phyloP scores from a whole-genome alignment of 2,888 invertebrate species.

The Sinohyriopsis cumingii region DNA sequence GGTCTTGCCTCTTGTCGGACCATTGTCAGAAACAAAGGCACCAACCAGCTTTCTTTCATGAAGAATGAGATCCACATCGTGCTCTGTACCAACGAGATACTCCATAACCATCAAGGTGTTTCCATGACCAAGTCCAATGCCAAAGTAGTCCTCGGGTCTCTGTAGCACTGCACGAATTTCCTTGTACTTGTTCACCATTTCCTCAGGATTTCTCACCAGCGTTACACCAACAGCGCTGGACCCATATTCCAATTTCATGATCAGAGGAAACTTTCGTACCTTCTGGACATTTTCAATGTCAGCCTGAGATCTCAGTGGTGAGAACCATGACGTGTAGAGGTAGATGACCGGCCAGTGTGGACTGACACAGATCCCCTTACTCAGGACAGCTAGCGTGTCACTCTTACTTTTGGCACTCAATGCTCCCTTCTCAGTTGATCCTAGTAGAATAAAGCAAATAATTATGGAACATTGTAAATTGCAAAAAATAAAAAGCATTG shows the following conservation, averaged over 20 bases:
- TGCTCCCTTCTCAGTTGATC: constrained; percentile 29
- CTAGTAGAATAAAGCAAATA: constrained; percentile 1
- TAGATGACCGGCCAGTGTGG: constrained; percentile 46
- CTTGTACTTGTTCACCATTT: constrained; percentile 28
- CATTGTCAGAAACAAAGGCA: constrained; percentile 56
- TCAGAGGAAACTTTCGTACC: constrained; percentile 27
- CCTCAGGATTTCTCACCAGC: constrained; percentile 31
- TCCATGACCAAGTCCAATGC: constrained; percentile 48
- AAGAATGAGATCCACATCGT: constrained; percentile 53
- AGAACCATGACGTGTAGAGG: constrained; percentile 34
- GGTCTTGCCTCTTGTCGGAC: constrained; percentile 36
- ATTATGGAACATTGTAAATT: too few relatives aligned
- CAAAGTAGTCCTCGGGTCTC: constrained; percentile 37
- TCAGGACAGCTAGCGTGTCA: constrained; percentile 34
- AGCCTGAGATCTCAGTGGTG: constrained; percentile 13
- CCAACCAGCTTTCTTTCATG: constrained; percentile 43
- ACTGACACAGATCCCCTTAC: constrained; percentile 25
- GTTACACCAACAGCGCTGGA: constrained; percentile 54
- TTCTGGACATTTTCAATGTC: constrained; percentile 24
- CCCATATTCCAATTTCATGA: constrained; percentile 53
- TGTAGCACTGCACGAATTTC: constrained; percentile 23
- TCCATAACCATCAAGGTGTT: constrained; percentile 49
- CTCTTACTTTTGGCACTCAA: constrained; percentile 47
- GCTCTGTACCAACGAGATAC: constrained; percentile 45
- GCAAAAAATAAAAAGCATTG: too few relatives aligned